Conservation (phyloP, 2,113 vertebrate genomes). For the Equus quagga region DNA sequence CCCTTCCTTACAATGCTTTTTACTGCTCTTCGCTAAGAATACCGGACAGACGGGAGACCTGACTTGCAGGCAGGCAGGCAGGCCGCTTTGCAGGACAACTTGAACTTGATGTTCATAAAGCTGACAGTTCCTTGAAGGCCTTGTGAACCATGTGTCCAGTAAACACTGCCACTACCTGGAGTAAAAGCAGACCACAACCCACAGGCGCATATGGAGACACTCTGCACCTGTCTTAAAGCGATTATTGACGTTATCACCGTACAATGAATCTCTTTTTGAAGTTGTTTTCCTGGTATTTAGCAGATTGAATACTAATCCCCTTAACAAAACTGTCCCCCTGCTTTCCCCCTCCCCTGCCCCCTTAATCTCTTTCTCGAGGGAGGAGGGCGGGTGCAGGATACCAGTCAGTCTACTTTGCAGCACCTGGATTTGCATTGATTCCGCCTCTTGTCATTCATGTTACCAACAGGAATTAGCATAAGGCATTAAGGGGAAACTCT, state of each 20-base stretch:
- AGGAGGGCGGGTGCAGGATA: slow-evolving; percentile 75
- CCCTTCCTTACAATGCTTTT: slow-evolving; percentile 81
- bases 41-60: slow-evolving; percentile 66
- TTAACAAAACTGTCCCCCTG: slow-evolving; percentile 89
- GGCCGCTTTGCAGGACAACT: slow-evolving; percentile 69
- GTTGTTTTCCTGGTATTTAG: slow-evolving; percentile 86
- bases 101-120: slow-evolving; percentile 83
- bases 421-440: slow-evolving; percentile 93
- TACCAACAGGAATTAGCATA: slow-evolving; percentile 94
- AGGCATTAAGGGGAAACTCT: slow-evolving; percentile 90
- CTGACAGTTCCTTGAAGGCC: slow-evolving; percentile 77
- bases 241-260: slow-evolving; percentile 87
- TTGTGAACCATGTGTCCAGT: slow-evolving; percentile 64
- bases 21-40: slow-evolving; percentile 87
- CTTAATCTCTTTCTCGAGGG: slow-evolving; percentile 80
- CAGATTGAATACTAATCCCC: slow-evolving; percentile 89
- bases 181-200: slow-evolving; percentile 74
- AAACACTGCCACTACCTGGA: slow-evolving; percentile 65
- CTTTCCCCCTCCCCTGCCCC: slow-evolving; percentile 67
- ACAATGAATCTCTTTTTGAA: slow-evolving; percentile 81
- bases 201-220: slow-evolving; percentile 67
- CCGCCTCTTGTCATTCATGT: slow-evolving; percentile 88
- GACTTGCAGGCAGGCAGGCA: slow-evolving; percentile 75
- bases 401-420: slow-evolving; percentile 86
- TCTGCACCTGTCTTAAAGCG: slow-evolving; percentile 89